These are phyloP conservation scores for Exephanes ischioxanthus DNA, from an alignment of 2,888 invertebrate genomes.

Conservation along the genomic window DNA sequence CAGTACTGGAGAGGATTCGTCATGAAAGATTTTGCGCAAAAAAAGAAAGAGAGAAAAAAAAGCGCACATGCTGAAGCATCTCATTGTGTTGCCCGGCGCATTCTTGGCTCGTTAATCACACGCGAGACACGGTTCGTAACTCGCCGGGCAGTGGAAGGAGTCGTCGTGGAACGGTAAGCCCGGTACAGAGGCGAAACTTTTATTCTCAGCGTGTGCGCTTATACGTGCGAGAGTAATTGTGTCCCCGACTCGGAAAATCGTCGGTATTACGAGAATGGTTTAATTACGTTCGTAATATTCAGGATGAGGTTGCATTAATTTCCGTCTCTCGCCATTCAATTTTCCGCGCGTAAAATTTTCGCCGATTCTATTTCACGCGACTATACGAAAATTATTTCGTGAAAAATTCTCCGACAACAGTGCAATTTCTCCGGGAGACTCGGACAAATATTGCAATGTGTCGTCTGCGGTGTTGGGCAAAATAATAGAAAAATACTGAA, in stretches of 20 bases:
- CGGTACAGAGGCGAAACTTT: slow-evolving; percentile 15
- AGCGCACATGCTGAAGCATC: slow-evolving; percentile 20
- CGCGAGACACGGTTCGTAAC: slow-evolving; percentile 24
- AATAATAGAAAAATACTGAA: no score
- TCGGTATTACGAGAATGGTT: slow-evolving; percentile 8
- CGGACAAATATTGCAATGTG: no score
- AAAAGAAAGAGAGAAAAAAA: slow-evolving; percentile 5
- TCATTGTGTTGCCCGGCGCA: slow-evolving; percentile 36
- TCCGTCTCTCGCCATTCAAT: neutral
- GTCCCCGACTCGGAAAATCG: slow-evolving; percentile 20
- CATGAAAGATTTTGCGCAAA: neutral
- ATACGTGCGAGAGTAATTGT: slow-evolving; percentile 18
- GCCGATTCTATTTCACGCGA: neutral
- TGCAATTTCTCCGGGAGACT: no score
- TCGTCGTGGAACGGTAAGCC: slow-evolving; percentile 20
- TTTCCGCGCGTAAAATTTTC: neutral
- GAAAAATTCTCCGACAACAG: no score
- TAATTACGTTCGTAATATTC: slow-evolving; percentile 19
- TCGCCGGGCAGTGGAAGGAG: slow-evolving; percentile 29
- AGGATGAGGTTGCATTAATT: slow-evolving; percentile 8
- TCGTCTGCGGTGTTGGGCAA: no score
- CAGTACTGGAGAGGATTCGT: slow-evolving; percentile 17
- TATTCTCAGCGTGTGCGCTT: neutral
- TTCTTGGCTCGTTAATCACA: slow-evolving; percentile 58
- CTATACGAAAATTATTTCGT: neutral